Evolutionary conservation across 2,113 vertebrate species (phyloP), one percentile per base, ranked within the genome.

Genomic region (Lophius piscatorius): DNA sequence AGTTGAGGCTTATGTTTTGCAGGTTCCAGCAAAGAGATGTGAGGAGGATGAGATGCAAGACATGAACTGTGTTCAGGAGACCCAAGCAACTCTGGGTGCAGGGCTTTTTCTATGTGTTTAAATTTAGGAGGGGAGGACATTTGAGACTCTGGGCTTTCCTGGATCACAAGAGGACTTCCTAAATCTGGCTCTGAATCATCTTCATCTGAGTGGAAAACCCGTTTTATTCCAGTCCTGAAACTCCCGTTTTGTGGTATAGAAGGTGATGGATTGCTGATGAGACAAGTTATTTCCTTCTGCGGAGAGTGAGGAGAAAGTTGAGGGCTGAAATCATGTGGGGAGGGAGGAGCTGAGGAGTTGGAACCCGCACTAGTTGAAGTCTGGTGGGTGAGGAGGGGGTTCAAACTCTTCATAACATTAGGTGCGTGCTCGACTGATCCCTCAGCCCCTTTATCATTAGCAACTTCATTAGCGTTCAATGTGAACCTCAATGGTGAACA

Each of bases 181-280:
- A 92, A 78, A 17, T 93, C 92, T 28, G 88, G 83, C 36, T 93
- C 91, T 0, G 91, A 91, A 51, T 93, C 91, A 3, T 87, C 88
- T 2, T 90, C 90, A 46, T 91, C 89, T 2, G 81, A 84, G 17
- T 84, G 51, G 4, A 70, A 31, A n/a, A 44, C 23, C 48, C 18
- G 45, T 18, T 70, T 82, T n/a, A 54, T 55, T 49, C 34, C 70
- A 0, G 56, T 13, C 50, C 68, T 73, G 11, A 64, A 4, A 21
- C 23, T 73, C 3, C 74, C 70, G 1, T 84, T 89, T 44, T 85
- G 80, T 26, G 66, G 35, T 38, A 63, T 63, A 38, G 71, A 59
- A 2, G 85, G 45, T 2, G 54, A 28, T 5, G 56, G 26, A 17
- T 49, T 45, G 34, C 38, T 39, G 6, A 51, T 42, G 24, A 41